Base-by-base conservation (phyloP, 1,140 invertebrate genomes). In the Zaprionus gabonicus region DNA sequence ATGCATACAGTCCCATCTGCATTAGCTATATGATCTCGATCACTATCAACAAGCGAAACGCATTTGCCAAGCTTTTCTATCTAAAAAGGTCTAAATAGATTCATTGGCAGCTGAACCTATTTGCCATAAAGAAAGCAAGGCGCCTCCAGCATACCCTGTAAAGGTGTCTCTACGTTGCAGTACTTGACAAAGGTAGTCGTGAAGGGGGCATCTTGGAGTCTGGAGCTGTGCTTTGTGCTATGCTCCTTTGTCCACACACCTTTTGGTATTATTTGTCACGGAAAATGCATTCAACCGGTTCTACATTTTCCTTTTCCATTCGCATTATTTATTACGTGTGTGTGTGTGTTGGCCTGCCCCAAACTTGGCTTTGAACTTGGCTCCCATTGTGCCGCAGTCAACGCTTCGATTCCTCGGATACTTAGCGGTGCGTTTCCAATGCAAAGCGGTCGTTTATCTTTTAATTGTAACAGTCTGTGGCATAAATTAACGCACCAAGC, bases 211-310 rank as follows among this genome's bases (percentile, higher is more conserved):
- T 51, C 20, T 23, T 23, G 12, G 3, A 23, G 41, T 17, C n/a
- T 4, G 23, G 23, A 23, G 17, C 6, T 20, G n/a, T n/a, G 17
- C 44, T 23, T 4, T 27, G 27, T 27, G 31, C 31, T 34, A 2
- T 3, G 31, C 31, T 49, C 60, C 46, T 64, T 65, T 65, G 51
- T 66, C 55, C 64, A 73, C 64, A 77, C 60, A 75, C 60, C 55
- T 70, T 59, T 56, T 58, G 38, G 53, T 71, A 79, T 77, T 81
- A 90, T 79, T 78, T 85, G 85, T 90, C 81, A 90, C 85, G 85
- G 79, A 90, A 90, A 90, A 90, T 90, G 81, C 85, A 90, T 82
- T 90, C 82, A 90, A 85, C 85, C 81, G 85, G 81, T 90, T 90
- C 6, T 3, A 23, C 10, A 44, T 88, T 55, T 17, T 15, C 49